Percentiles rank a stretch among this genome's conserved stretches.
Conservation (phyloP, 1,140 invertebrate genomes). For the Tenebrio molitor region DNA sequence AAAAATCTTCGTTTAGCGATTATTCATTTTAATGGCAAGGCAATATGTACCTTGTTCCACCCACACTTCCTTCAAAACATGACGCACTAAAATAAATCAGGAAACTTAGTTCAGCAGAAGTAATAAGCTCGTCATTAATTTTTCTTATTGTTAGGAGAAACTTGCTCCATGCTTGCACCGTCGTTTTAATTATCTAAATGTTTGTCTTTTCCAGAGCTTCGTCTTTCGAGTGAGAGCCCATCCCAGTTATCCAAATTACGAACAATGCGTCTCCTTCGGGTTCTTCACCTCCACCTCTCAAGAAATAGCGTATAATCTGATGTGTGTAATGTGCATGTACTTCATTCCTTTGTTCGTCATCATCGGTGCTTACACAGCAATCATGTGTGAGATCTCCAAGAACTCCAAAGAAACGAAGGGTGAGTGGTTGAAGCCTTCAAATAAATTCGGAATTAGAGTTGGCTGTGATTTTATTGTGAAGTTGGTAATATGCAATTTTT, state of each 20-base stretch:
- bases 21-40: no score
- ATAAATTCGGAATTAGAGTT: no score
- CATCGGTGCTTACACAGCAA: conserved; percentile 79
- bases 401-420: conserved; percentile 76
- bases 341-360: conserved; percentile 83
- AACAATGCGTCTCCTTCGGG: conserved; percentile 85
- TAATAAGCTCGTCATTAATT: no score
- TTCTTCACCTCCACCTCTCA: conserved; percentile 74
- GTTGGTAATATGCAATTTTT: no score
- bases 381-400: conserved; percentile 80
- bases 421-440: conserved; percentile 24
- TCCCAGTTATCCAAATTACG: conserved; percentile 75
- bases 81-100: no score
- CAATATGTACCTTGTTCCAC: no score
- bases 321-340: conserved; percentile 82
- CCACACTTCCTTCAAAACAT: no score
- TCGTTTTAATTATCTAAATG: background rate
- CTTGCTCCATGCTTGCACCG: no score
- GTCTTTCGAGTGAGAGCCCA: conserved; percentile 81
- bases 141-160: no score
- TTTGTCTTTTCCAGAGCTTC: conserved; percentile 74
- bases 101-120: no score
- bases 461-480: no score
- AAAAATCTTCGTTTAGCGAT: no score
- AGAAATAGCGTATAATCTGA: conserved; percentile 82